These are phyloP conservation scores for Cherax quadricarinatus DNA, from an alignment of 1,140 invertebrate genomes.

Conservation along the genomic window DNA sequence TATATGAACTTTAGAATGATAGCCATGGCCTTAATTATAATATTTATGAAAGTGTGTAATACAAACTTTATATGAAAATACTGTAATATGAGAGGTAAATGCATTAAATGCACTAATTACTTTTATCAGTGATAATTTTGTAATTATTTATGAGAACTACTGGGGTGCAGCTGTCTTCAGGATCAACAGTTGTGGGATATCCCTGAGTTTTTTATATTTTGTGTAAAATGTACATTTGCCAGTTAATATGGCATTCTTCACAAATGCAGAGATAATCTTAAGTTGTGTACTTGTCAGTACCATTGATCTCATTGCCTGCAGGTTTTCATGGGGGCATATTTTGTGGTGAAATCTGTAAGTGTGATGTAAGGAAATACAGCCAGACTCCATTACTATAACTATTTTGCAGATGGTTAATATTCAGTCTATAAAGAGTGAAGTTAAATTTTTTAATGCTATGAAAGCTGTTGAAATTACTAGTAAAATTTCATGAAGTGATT, in stretches of 20 bases:
- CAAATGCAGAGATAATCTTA: slow-evolving; percentile 33
- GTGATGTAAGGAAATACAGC: neutral
- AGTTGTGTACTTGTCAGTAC: slow-evolving; percentile 57
- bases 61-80: slow-evolving; percentile 34
- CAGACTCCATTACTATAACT: slow-evolving; percentile 1
- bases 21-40: slow-evolving; percentile 63
- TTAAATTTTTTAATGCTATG: neutral
- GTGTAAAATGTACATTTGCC: neutral
- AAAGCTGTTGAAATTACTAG: neutral
- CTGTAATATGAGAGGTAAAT: neutral
- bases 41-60: slow-evolving; percentile 58
- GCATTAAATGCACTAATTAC: slow-evolving; percentile 33
- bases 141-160: neutral
- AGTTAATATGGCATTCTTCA: slow-evolving; percentile 12
- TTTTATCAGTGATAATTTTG: slow-evolving; percentile 22
- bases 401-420: neutral
- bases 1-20: slow-evolving; percentile 30
- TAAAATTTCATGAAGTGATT: neutral
- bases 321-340: slow-evolving; percentile 49
- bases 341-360: slow-evolving; percentile 5
- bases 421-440: neutral
- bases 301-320: slow-evolving; percentile 63
- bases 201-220: slow-evolving; percentile 14
- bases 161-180: neutral
- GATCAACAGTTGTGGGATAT: neutral